Conservation (phyloP, 2,113 vertebrate genomes). For the Phalacrocorax brasilianus region DNA sequence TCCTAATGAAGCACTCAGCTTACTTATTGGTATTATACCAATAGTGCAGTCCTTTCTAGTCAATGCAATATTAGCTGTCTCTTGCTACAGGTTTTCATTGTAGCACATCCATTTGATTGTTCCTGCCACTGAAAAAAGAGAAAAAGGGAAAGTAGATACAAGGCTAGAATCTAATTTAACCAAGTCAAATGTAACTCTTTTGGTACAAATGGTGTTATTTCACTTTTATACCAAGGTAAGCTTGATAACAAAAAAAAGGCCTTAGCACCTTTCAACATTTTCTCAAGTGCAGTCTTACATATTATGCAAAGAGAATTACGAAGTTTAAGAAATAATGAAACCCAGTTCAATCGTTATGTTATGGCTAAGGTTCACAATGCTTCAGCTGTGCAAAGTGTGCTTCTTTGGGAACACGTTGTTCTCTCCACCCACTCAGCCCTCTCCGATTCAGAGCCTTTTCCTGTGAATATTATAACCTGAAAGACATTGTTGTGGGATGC, state of each 20-base stretch:
- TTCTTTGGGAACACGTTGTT: constrained; percentile 20
- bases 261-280: neutral
- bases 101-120: neutral
- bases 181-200: neutral
- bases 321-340: neutral
- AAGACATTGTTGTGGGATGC: constrained; percentile 27
- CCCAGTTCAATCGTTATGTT: neutral
- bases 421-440: constrained; percentile 29
- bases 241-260: neutral
- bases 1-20: neutral
- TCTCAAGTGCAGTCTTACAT: neutral
- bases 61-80: neutral
- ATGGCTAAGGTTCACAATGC: neutral
- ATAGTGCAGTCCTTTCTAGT: fast-evolving
- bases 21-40: neutral
- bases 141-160: neutral
- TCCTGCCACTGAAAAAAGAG: neutral
- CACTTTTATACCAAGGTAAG: neutral
- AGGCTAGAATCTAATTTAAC: neutral
- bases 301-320: neutral
- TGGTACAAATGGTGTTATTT: neutral
- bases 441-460: constrained; percentile 12
- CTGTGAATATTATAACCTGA: constrained; percentile 24
- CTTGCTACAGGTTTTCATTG: neutral
- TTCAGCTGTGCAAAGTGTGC: neutral